These are phyloP conservation scores for Diaperis boleti DNA, from an alignment of 2,888 invertebrate genomes.

Conservation along the genomic window DNA sequence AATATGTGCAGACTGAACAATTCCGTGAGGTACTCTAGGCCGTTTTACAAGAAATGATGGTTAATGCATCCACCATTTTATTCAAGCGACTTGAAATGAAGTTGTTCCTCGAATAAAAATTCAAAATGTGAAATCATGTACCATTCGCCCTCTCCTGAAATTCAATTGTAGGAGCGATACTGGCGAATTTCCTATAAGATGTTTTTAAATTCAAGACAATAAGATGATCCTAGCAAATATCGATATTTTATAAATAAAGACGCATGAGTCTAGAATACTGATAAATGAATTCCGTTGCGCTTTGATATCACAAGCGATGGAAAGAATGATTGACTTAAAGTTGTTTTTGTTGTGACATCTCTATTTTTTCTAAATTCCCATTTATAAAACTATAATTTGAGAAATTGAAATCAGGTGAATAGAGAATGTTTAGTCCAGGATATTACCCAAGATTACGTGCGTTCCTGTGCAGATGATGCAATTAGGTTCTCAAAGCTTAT, in stretches of 20 bases:
- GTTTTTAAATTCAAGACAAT: slow-evolving; percentile 17
- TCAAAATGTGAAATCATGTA: slow-evolving; percentile 11
- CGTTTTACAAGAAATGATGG: too few species aligned
- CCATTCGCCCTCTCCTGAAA: slow-evolving; percentile 21
- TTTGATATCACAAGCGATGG: slow-evolving; percentile 16
- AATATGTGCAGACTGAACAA: too few species aligned
- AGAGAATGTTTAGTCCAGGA: slow-evolving; percentile 28
- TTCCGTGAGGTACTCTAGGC: too few species aligned
- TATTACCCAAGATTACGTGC: slow-evolving; percentile 29
- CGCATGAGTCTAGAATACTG: slow-evolving; percentile 28
- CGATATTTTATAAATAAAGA: slow-evolving; percentile 41
- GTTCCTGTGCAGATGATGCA: slow-evolving; percentile 30
- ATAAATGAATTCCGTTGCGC: slow-evolving; percentile 33
- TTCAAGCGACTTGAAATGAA: not conserved
- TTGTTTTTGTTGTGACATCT: slow-evolving; percentile 31
- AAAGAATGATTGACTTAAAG: slow-evolving; percentile 26
- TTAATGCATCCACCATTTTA: slow-evolving; percentile 6
- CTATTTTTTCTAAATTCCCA: too few species aligned
- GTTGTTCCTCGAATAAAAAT: slow-evolving; percentile 17
- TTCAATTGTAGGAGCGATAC: slow-evolving; percentile 38
- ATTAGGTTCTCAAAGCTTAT: slow-evolving; percentile 36
- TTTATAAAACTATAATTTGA: too few species aligned
- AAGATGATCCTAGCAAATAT: slow-evolving; percentile 25
- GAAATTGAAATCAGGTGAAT: slow-evolving; percentile 8
- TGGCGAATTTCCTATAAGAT: slow-evolving; percentile 34